Evolutionary conservation across 2,888 invertebrate genomes (phyloP), one percentile per base, ranked within the genome.

Genomic region (Eristalinus sepulchralis): DNA sequence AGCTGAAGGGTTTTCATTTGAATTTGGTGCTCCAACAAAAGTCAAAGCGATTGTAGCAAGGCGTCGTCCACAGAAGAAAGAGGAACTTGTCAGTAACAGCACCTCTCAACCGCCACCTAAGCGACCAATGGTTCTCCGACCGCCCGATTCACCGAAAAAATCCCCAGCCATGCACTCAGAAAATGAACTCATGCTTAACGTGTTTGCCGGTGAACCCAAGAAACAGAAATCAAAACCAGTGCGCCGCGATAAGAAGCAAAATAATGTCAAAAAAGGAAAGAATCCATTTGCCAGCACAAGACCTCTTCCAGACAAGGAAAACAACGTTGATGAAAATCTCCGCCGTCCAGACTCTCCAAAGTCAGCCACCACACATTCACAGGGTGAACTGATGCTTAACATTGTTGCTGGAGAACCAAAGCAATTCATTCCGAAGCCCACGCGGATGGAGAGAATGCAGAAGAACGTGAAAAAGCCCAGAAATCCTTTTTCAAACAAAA

Each of bases 1-100:
- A 64, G n/a, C 88, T 6, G 75, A 80, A 34, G 90, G 89, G 4
- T 90, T 91, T 83, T 80, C 89, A 0, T 91, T 91, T 88, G 88
- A 90, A 71, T 90, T 91, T 64, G 90, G 89, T 0, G 89, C 88
- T 22, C 88, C 89, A 47, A 90, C 90, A 2, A 91, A 91, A 63
- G 89, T 90, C 0, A 93, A 92, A 86, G 92, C 93, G 0, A 63
- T 92, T 60, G 92, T 91, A 2, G 90, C 92, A 9, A 89, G 92
- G 22, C 90, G 89, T 62, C 89, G 91, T 3, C 88, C 86, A 1
- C 39, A 77, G 24, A 62, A 73, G 8, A 85, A 67, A 24, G 70
- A 66, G 9, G 68, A 73, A 9, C 31, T 47, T 20, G 13, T 39
- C 6, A 83, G 78, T 64, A 11, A 17, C 8, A 81, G 13, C 10